Conservation (phyloP, 2,888 invertebrate species). For the Neoaliturus tenellus region DNA sequence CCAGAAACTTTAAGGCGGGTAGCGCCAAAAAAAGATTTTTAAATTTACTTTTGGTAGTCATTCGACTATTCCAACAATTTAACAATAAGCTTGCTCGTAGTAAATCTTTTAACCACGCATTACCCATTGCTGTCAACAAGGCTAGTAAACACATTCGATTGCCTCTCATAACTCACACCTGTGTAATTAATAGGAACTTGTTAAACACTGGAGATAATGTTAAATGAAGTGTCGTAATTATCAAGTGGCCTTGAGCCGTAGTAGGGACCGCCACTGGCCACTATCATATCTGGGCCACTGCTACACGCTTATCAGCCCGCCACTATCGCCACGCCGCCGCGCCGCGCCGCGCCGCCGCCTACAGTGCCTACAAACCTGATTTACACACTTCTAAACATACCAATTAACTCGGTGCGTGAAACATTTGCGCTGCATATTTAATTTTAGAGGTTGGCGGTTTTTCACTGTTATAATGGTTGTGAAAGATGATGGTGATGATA, state of each 20-base stretch:
- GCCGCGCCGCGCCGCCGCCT: neutral
- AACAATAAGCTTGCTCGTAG: too few relatives aligned
- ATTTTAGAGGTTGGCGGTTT: neutral
- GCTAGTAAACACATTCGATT: too few relatives aligned
- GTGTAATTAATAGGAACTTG: neutral
- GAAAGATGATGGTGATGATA: too few relatives aligned
- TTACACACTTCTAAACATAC: neutral
- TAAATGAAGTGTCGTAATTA: constrained; percentile 4
- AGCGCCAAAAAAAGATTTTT: too few relatives aligned
- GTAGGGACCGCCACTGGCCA: neutral
- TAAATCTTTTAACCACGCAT: too few relatives aligned
- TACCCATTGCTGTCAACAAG: too few relatives aligned
- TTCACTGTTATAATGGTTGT: too few relatives aligned
- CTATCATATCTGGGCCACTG: constrained; percentile 10
- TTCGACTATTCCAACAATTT: too few relatives aligned
- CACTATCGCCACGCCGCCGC: neutral
- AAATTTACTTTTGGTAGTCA: too few relatives aligned
- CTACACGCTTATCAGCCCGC: neutral
- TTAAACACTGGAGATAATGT: constrained; percentile 4
- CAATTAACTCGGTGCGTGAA: constrained; percentile 5
- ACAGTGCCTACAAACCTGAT: too few relatives aligned
- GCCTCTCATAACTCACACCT: neutral
- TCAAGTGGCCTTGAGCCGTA: neutral
- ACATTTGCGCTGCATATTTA: neutral
- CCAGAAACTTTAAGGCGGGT: too few relatives aligned